Evolutionary conservation across 2,888 invertebrate genomes (phyloP).

Genomic region (Acronicta leporina): DNA sequence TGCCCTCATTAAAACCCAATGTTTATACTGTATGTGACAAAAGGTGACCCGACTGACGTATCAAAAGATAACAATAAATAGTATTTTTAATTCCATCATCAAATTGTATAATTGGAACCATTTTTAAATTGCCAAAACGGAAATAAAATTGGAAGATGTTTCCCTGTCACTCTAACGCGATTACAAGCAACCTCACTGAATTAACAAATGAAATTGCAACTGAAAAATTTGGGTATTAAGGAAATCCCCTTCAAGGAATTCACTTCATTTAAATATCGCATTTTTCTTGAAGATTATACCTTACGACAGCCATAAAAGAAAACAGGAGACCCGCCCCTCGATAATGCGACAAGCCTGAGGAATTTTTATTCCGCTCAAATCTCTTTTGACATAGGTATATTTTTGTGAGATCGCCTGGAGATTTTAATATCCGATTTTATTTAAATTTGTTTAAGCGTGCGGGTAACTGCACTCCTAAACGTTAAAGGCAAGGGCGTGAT

Average conservation of each 20-base stretch:
- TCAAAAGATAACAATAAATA: conserved; percentile 60
- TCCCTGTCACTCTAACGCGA: conserved; percentile 61
- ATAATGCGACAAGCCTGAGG: conserved; percentile 87
- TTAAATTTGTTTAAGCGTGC: conserved; percentile 87
- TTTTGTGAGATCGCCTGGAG: conserved; percentile 86
- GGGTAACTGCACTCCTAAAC: conserved; percentile 83
- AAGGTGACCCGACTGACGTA: conserved; percentile 69
- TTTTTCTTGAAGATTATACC: conserved; percentile 89
- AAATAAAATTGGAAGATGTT: conserved; percentile 64
- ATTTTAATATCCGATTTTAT: conserved; percentile 88
- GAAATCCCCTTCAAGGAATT: conserved; percentile 84
- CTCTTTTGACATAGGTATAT: conserved; percentile 88
- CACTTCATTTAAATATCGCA: conserved; percentile 89
- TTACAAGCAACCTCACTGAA: conserved; percentile 68
- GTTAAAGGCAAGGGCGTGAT: conserved; percentile 86
- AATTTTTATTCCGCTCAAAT: conserved; percentile 89
- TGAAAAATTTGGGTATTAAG: conserved; percentile 80
- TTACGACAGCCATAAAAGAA: conserved; percentile 89
- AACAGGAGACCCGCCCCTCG: conserved; percentile 86
- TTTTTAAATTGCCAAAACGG: conserved; percentile 23
- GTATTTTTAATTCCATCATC: conserved; percentile 12
- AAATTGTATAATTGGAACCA: conserved; percentile 19
- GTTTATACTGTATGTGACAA: conserved; percentile 79
- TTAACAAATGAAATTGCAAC: conserved; percentile 83
- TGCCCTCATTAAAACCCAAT: conserved; percentile 75